Evolutionary conservation across 2,888 invertebrate species (phyloP), one percentile per base, ranked within the genome.

Genomic region (Abrostola tripartita): DNA sequence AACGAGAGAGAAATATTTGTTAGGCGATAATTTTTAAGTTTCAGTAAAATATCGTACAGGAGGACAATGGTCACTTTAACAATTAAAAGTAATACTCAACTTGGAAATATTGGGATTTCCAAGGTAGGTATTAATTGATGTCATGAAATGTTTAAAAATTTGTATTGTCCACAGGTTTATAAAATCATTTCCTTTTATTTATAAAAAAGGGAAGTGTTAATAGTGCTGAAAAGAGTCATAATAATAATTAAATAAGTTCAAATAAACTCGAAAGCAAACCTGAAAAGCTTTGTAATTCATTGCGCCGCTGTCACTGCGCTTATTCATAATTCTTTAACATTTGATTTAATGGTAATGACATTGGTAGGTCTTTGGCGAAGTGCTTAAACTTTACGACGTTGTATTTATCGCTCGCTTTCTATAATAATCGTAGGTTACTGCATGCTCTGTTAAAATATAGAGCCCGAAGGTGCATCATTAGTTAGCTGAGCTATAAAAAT

Each of bases 311-410:
- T 54, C 37, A 50, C 35, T n/a, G 37, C 35, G 52, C 12, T 65
- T 65, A 65, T 59, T 75, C 71, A 65, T 62, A 66, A 59, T 61
- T 59, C 68, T 67, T 61, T 52, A 66, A 57, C 61, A 74, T 65
- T 65, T 50, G 54, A 61, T 53, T 61, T 47, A 71, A 75, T 41
- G 52, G 52, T 64, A 64, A 71, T 62, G 36, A 24, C 41, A 56
- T 60, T 49, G 50, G 54, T 38, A 52, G 52, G 61, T 65, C 49
- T 59, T 49, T 57, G 49, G 51, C 60, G 44, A 36, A 42, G 61
- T 62, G 56, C 55, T 65, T 55, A 57, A 64, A n/a, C n/a, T 71
- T 65, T 56, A 63, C 56, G 62, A 58, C 10, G 47, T 8, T 37
- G 38, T 42, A 52, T 60, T 68, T 62, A 56, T 55, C 6, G 11